Conservation (phyloP, 2,888 invertebrate species). For the Sipunculus nudus region DNA sequence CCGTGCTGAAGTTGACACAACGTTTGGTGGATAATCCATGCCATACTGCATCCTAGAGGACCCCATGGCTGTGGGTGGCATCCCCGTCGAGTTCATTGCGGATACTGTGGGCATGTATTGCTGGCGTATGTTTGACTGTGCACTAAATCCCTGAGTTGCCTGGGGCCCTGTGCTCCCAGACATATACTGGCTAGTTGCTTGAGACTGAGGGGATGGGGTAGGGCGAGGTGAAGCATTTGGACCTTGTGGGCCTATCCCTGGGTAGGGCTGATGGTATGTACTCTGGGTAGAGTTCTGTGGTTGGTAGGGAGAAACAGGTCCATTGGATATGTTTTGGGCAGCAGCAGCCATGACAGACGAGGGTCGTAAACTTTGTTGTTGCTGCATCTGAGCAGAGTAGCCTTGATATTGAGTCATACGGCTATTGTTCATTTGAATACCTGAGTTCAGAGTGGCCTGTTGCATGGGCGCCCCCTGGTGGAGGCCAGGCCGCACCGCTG, state of each 20-base stretch:
- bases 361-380: conserved; percentile 9
- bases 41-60: neutral
- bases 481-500: neutral
- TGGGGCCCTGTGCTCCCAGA: conserved; percentile 23
- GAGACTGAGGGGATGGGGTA: conserved; percentile 33
- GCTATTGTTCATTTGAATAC: conserved; percentile 2
- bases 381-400: conserved; percentile 3
- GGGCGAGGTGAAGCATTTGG: conserved; percentile 16
- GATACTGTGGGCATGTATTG: conserved; percentile 16
- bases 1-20: too few relatives aligned
- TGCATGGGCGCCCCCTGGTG: too few relatives aligned
- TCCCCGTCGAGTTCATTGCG: neutral
- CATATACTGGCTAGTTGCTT: conserved; percentile 12
- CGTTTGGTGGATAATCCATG: neutral
- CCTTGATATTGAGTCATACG: conserved; percentile 6
- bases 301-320: too few relatives aligned
- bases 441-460: too few relatives aligned
- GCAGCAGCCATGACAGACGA: conserved; percentile 31
- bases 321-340: too few relatives aligned
- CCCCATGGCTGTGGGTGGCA: conserved; percentile 1
- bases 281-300: conserved; percentile 47
- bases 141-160: conserved; percentile 47
- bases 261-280: conserved; percentile 14
- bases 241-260: conserved; percentile 38
- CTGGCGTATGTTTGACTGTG: conserved; percentile 44